A percentile compares a stretch with the other conserved stretches of the same genome.
Evolutionary conservation across 1,140 invertebrate genomes (phyloP).

Genomic region (Ectropis grisescens): DNA sequence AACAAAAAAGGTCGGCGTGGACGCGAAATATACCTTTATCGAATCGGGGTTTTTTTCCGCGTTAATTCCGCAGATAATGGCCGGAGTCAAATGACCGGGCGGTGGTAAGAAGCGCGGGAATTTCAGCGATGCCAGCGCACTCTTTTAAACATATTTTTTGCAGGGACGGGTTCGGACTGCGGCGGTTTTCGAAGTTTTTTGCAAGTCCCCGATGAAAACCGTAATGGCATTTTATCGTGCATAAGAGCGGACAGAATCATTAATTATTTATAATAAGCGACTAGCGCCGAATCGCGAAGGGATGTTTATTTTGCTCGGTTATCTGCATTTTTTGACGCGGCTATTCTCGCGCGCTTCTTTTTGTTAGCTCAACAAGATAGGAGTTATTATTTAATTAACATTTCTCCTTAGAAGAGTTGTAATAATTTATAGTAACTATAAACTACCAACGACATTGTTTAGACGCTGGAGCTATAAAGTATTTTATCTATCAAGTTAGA

Average conservation of each 20-base stretch:
- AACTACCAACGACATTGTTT: no score
- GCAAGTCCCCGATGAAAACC: slow-evolving; percentile 58
- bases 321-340: no score
- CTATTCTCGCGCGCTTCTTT: no score
- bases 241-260: slow-evolving; percentile 61
- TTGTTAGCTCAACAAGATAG: no score
- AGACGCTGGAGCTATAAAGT: no score
- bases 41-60: slow-evolving; percentile 52
- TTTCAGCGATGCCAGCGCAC: slow-evolving; percentile 57
- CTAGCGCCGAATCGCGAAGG: slow-evolving; percentile 26
- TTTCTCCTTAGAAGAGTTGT: no score
- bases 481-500: no score
- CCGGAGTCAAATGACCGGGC: slow-evolving; percentile 56
- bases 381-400: no score
- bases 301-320: slow-evolving; percentile 55
- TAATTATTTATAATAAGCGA: slow-evolving; percentile 68
- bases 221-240: slow-evolving; percentile 68
- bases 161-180: slow-evolving; percentile 35
- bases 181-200: slow-evolving; percentile 52
- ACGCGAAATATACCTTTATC: slow-evolving; percentile 49
- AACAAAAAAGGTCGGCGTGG: slow-evolving; percentile 47
- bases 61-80: slow-evolving; percentile 66
- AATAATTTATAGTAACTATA: no score
- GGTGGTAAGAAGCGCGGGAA: slow-evolving; percentile 56
- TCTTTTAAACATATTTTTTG: slow-evolving; percentile 61